Percentiles rank a stretch among this genome's conserved stretches.
Conservation (phyloP, 2,888 invertebrate species). For the Tenthredo notha region DNA sequence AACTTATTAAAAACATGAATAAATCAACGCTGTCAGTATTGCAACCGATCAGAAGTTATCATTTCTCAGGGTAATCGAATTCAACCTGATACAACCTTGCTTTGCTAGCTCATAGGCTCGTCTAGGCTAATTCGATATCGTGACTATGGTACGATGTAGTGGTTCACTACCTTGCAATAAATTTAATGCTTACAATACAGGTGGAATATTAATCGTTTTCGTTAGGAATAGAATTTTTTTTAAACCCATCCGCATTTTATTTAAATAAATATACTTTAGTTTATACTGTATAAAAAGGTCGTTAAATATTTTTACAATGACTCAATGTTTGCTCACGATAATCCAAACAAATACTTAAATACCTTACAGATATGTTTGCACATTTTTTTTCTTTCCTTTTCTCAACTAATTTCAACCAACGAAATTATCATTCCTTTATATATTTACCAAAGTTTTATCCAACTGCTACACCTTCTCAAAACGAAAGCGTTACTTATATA, state of each 20-base stretch:
- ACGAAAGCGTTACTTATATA: neutral
- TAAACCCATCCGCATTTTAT: neutral
- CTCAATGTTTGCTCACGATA: neutral
- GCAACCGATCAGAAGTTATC: neutral
- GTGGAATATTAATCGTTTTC: neutral
- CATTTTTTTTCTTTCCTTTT: neutral
- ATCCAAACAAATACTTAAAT: neutral
- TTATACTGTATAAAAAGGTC: neutral
- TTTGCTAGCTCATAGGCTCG: neutral
- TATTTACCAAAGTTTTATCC: neutral
- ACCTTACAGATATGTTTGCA: neutral
- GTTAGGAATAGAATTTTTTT: neutral
- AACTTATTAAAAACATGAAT: neutral
- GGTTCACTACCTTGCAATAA: neutral
- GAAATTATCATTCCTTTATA: neutral
- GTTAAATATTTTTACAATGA: neutral
- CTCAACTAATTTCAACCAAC: neutral
- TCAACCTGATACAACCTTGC: slow-evolving; percentile 23
- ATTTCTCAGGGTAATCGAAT: slow-evolving; percentile 25
- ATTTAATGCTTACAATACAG: neutral
- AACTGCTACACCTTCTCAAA: neutral
- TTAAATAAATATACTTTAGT: neutral
- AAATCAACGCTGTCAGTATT: neutral
- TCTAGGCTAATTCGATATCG: neutral
- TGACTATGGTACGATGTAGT: too few relatives aligned